Percentiles rank a stretch among this genome's conserved stretches.
Conservation (phyloP, 2,888 invertebrate species). For the Parasteatoda lunata region DNA sequence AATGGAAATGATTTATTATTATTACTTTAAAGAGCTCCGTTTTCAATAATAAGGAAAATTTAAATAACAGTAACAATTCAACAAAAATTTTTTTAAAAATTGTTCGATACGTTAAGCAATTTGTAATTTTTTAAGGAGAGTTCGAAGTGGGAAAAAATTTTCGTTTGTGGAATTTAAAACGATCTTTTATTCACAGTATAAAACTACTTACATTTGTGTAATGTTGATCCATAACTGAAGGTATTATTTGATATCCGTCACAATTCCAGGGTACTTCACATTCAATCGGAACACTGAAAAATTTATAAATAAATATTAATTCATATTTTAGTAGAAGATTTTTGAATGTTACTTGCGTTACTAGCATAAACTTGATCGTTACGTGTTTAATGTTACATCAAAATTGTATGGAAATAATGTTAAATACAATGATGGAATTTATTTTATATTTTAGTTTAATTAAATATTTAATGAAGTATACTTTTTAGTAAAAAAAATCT, state of each 20-base stretch:
- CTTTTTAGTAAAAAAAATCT: no score
- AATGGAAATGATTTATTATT: no score
- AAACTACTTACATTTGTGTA: not conserved
- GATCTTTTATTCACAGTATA: not conserved
- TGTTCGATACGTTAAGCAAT: no score
- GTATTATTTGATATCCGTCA: not conserved
- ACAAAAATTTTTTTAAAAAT: not conserved
- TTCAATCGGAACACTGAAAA: conserved; percentile 3
- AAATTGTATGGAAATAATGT: no score
- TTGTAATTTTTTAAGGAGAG: no score
- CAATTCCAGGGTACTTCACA: conserved; percentile 14
- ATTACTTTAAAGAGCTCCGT: not conserved
- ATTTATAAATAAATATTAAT: no score
- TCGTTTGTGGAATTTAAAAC: not conserved
- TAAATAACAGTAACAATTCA: not conserved
- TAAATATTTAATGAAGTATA: no score
- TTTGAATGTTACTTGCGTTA: not conserved
- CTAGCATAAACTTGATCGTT: not conserved
- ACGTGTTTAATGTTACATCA: conserved; percentile 1
- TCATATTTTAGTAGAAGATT: not conserved
- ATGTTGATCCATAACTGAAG: conserved; percentile 41
- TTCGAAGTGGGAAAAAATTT: no score
- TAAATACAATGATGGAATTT: not conserved
- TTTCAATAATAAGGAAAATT: no score
- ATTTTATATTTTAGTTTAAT: no score